Conservation (phyloP, 2,888 invertebrate species). For the Erebia ligea region DNA sequence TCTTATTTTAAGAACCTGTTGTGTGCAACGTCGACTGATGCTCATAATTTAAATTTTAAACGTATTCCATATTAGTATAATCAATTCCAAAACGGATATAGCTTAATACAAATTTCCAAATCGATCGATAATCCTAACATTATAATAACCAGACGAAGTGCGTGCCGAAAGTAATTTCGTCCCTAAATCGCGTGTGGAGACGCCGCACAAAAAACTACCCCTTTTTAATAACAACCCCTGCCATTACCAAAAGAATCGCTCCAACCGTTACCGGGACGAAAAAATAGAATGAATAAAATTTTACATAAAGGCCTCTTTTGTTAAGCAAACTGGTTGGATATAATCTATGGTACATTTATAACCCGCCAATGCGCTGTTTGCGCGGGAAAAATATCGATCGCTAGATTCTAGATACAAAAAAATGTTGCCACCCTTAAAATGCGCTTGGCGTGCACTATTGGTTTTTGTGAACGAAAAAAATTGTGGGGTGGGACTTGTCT, state of each 20-base stretch:
- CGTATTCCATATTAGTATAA: neutral
- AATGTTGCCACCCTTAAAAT: slow-evolving; percentile 69
- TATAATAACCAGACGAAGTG: slow-evolving; percentile 47
- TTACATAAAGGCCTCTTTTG: slow-evolving; percentile 75
- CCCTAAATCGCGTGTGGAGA: slow-evolving; percentile 71
- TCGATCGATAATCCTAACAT: slow-evolving; percentile 45
- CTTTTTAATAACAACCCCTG: slow-evolving; percentile 68
- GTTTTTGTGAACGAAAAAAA: slow-evolving; percentile 70
- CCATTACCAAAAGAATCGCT: slow-evolving; percentile 76
- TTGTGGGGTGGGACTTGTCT: slow-evolving; percentile 65
- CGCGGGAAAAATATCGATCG: slow-evolving; percentile 76
- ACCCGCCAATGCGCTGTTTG: slow-evolving; percentile 62
- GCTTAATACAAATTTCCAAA: slow-evolving; percentile 35
- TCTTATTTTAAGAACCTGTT: neutral
- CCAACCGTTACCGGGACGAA: slow-evolving; percentile 72
- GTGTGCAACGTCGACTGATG: neutral
- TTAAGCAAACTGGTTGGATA: slow-evolving; percentile 58
- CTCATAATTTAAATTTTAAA: neutral
- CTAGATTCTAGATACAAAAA: slow-evolving; percentile 60
- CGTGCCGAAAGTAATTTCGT: slow-evolving; percentile 70
- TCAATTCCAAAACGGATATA: slow-evolving; percentile 5
- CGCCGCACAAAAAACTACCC: slow-evolving; percentile 69
- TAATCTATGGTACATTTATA: slow-evolving; percentile 19
- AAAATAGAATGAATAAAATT: slow-evolving; percentile 75
- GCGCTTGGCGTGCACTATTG: slow-evolving; percentile 60